phyloP scores from a whole-genome alignment of 35 echinoderm and acorn worm species.

The Hemicentrotus pulcherrimus region DNA sequence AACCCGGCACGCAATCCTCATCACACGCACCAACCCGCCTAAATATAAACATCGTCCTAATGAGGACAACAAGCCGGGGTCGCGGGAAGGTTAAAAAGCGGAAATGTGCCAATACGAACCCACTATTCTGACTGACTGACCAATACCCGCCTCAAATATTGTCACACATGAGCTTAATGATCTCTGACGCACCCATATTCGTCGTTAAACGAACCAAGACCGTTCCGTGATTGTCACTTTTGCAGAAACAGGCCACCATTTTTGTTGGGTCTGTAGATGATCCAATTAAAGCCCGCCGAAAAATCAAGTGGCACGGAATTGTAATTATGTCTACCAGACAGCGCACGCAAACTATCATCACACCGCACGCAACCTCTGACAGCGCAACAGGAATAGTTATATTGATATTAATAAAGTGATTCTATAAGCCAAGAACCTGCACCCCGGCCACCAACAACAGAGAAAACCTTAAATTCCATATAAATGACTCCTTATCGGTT shows the following conservation, averaged over 20 bases:
- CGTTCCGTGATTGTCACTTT: not conserved
- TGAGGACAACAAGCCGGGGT: not conserved
- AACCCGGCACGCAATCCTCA: not conserved
- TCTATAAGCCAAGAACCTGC: too few species aligned
- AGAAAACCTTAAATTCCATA: too few species aligned
- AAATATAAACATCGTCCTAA: constrained; percentile 1
- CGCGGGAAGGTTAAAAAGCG: constrained; percentile 29
- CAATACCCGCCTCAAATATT: not conserved
- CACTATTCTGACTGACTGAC: constrained; percentile 24
- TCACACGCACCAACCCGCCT: not conserved
- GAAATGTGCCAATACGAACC: not conserved
- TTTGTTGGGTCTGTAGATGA: not conserved
- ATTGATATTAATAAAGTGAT: too few species aligned
- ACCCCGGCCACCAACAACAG: too few species aligned
- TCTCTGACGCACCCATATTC: not conserved
- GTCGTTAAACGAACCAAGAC: not conserved
- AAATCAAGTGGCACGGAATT: constrained; percentile 14
- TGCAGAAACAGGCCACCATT: not conserved
- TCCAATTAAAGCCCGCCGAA: constrained; percentile 14
- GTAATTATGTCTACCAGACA: constrained; percentile 24
- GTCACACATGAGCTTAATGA: constrained; percentile 21
- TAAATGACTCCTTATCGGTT: too few species aligned
- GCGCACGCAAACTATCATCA: constrained; percentile 9
- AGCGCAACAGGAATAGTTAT: not conserved
- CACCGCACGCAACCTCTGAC: constrained; percentile 8